These are phyloP conservation scores for Ciconia boyciana DNA, from an alignment of 2,113 vertebrate species.

Conservation along the genomic window DNA sequence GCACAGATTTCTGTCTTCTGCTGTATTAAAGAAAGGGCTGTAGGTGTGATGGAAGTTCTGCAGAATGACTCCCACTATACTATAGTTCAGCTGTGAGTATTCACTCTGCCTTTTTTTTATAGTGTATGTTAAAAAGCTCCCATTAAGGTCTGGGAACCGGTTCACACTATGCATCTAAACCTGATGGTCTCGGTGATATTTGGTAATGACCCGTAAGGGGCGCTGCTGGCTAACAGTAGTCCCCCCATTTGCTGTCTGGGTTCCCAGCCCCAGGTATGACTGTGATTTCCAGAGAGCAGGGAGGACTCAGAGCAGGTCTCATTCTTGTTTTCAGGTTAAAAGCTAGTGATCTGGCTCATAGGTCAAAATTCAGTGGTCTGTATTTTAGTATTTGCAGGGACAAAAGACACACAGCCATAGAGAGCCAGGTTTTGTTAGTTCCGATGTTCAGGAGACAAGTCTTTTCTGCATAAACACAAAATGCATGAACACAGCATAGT, in stretches of 20 bases:
- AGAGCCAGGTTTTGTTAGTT: neutral
- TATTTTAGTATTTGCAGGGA: neutral
- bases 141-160: rapidly evolving
- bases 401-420: rapidly evolving
- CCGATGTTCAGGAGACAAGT: rapidly evolving
- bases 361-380: neutral
- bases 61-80: neutral
- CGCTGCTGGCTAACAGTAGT: neutral
- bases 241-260: neutral
- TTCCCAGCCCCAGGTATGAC: neutral
- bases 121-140: rapidly evolving
- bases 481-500: no score
- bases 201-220: neutral
- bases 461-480: neutral
- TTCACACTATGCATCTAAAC: rapidly evolving
- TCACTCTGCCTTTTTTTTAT: neutral
- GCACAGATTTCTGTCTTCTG: neutral
- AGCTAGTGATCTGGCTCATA: rapidly evolving
- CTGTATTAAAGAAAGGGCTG: neutral
- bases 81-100: neutral
- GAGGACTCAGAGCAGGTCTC: neutral
- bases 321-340: neutral
- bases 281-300: neutral
- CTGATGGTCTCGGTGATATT: rapidly evolving
- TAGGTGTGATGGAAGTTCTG: neutral